Conservation (phyloP, 1,140 invertebrate genomes). For the Drosophila repletoides region DNA sequence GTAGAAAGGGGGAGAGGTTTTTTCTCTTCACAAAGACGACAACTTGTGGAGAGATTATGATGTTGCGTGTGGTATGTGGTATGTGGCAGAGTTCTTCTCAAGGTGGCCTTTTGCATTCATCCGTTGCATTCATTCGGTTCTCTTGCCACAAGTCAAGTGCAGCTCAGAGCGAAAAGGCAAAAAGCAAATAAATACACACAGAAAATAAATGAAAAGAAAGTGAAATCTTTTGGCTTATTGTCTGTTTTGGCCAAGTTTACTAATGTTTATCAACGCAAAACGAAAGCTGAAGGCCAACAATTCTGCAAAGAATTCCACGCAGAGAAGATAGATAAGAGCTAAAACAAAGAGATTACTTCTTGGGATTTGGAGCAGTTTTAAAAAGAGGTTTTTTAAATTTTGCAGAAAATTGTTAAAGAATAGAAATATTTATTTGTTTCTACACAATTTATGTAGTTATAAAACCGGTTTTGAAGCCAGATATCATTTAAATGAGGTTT, state of each 20-base stretch:
- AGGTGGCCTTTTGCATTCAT: conserved; percentile 48
- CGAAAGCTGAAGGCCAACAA: conserved; percentile 61
- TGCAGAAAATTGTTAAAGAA: too few relatives aligned
- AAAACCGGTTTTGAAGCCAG: too few relatives aligned
- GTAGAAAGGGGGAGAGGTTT: background rate
- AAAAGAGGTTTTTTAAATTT: too few relatives aligned
- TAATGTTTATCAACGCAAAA: conserved; percentile 10
- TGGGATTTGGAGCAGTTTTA: too few relatives aligned
- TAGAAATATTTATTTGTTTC: too few relatives aligned
- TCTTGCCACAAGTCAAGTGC: conserved; percentile 66
- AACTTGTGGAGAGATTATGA: conserved; percentile 30
- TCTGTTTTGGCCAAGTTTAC: conserved; percentile 19
- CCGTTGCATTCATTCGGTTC: conserved; percentile 34
- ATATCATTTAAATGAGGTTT: too few relatives aligned
- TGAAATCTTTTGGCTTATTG: conserved; percentile 48
- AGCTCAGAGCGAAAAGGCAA: conserved; percentile 44
- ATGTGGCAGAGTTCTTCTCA: conserved; percentile 52
- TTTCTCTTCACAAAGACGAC: conserved; percentile 29
- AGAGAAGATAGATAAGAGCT: background rate
- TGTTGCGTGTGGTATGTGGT: conserved; percentile 7
- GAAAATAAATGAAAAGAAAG: conserved; percentile 50
- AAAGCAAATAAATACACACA: conserved; percentile 16
- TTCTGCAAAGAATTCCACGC: conserved; percentile 9
- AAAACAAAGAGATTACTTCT: too few relatives aligned
- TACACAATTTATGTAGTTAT: too few relatives aligned